A percentile compares a stretch with the other conserved stretches of the same genome.
Conservation (phyloP, 2,797 vertebrate genomes). For the Hydrocynus forskahlii region DNA sequence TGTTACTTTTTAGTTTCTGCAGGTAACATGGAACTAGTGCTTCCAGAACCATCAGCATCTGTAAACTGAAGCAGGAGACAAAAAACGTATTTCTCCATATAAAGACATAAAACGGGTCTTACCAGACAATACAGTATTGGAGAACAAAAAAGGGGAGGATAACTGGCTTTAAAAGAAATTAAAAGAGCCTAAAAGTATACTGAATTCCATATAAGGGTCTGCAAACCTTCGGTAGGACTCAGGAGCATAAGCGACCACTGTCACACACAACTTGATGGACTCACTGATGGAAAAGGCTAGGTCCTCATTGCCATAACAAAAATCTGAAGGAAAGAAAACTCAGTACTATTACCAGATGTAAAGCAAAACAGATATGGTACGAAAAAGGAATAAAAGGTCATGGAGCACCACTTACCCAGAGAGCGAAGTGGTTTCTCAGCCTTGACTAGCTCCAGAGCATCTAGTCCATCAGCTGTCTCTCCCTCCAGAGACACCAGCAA, state of each 20-base stretch:
- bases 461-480: slow-evolving; percentile 90
- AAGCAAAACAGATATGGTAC: not conserved
- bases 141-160: not conserved
- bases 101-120: not conserved
- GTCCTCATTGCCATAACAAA: slow-evolving; percentile 98
- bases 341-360: not conserved
- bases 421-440: slow-evolving; percentile 97
- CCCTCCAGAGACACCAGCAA: slow-evolving; percentile 94
- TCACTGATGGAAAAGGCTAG: slow-evolving; percentile 96
- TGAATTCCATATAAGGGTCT: not conserved
- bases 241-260: slow-evolving; percentile 95
- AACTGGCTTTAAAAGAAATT: not conserved
- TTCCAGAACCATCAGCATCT: slow-evolving; percentile 99
- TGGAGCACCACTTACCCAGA: slow-evolving; percentile 80
- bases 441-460: slow-evolving; percentile 95
- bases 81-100: not conserved
- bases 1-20: slow-evolving; percentile 92
- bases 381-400: not conserved
- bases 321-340: slow-evolving; percentile 80
- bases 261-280: slow-evolving; percentile 97
- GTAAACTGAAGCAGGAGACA: slow-evolving; percentile 79
- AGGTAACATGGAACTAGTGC: slow-evolving; percentile 94
- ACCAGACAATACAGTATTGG: not conserved
- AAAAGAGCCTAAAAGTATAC: not conserved
- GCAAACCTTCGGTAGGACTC: slow-evolving; percentile 96